A percentile compares a stretch with the other conserved stretches of the same genome.
Conservation (phyloP, 1,140 invertebrate species). For the Lepidurus couesii region DNA sequence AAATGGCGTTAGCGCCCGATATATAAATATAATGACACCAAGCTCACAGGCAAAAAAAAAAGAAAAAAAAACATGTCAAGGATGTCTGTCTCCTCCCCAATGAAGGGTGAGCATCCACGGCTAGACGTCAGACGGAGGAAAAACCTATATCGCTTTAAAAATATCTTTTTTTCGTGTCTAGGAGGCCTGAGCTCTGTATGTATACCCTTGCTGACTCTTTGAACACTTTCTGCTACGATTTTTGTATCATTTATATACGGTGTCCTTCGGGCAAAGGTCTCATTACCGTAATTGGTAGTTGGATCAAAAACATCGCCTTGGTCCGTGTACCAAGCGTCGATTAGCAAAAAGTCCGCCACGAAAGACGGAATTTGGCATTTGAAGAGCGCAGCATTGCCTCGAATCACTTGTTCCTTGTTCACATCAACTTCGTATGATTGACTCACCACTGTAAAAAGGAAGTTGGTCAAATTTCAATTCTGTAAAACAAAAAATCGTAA, state of each 20-base stretch:
- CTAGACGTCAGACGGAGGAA: too few relatives aligned
- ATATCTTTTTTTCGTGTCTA: too few relatives aligned
- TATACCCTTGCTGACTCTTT: too few relatives aligned
- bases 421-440: constrained; percentile 82
- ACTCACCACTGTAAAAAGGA: constrained; percentile 62
- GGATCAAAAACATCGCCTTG: constrained; percentile 58
- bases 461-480: neutral
- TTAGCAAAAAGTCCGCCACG: constrained; percentile 82
- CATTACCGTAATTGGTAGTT: constrained; percentile 25
- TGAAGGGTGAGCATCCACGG: too few relatives aligned
- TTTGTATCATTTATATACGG: too few relatives aligned
- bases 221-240: too few relatives aligned
- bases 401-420: constrained; percentile 84
- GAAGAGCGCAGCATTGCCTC: constrained; percentile 81
- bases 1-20: neutral
- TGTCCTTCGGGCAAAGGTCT: neutral
- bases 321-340: constrained; percentile 81
- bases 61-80: neutral
- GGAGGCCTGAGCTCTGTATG: too few relatives aligned
- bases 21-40: neutral
- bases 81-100: too few relatives aligned
- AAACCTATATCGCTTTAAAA: too few relatives aligned
- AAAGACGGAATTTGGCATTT: constrained; percentile 88
- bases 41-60: neutral
- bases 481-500: neutral